Conservation (phyloP, 1,140 invertebrate genomes). For the Eumaeus atala region DNA sequence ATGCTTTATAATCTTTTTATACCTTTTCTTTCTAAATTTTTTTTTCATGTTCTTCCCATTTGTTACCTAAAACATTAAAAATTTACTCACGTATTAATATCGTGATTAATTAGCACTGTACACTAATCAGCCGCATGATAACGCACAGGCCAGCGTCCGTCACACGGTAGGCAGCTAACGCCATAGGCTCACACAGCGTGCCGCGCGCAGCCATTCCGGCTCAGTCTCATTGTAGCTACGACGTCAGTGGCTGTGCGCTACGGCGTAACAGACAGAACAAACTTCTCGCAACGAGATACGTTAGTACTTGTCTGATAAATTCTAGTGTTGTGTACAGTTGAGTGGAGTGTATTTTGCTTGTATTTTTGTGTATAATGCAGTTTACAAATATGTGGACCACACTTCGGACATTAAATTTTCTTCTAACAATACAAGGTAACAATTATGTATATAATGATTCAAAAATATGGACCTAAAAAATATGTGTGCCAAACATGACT, state of each 20-base stretch:
- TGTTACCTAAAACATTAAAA: too few relatives aligned
- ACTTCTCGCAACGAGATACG: conserved; percentile 13
- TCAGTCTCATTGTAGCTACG: conserved; percentile 19
- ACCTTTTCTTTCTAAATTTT: too few relatives aligned
- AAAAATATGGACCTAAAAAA: too few relatives aligned
- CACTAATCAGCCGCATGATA: too few relatives aligned
- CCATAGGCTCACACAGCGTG: conserved; percentile 1
- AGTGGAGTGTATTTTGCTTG: conserved; percentile 4
- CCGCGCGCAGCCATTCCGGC: conserved; percentile 16
- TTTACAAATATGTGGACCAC: conserved; percentile 14
- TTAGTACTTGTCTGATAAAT: too few relatives aligned
- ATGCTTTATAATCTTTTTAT: too few relatives aligned
- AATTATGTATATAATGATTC: too few relatives aligned
- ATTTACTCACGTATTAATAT: too few relatives aligned
- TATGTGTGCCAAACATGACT: too few relatives aligned
- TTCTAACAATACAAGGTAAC: conserved; percentile 23
- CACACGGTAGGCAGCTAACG: not conserved
- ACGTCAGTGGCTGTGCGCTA: conserved; percentile 16
- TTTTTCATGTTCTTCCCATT: too few relatives aligned
- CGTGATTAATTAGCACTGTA: too few relatives aligned
- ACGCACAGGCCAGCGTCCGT: not conserved
- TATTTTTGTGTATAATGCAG: not conserved
- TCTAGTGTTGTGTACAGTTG: too few relatives aligned
- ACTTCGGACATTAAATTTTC: conserved; percentile 19
- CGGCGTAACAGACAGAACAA: conserved; percentile 13